Conservation (phyloP, 2,888 invertebrate species). For the Acleris laterana region DNA sequence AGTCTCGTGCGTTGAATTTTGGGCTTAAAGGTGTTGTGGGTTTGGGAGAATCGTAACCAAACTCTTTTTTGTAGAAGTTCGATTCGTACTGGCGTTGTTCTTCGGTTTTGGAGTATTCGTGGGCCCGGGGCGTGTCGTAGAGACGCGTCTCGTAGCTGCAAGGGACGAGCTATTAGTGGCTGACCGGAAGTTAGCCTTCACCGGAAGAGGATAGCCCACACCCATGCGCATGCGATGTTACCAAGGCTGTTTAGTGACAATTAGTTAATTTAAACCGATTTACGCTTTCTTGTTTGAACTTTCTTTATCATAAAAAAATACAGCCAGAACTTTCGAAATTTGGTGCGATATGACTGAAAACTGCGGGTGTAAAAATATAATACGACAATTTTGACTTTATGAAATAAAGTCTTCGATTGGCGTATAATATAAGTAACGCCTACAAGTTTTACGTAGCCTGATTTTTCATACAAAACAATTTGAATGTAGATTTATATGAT, state of each 20-base stretch:
- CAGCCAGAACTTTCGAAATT: neutral
- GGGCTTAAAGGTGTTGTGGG: conserved; percentile 68
- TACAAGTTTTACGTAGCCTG: conserved; percentile 2
- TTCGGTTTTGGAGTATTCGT: conserved; percentile 66
- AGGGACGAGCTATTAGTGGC: conserved; percentile 49
- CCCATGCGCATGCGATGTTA: conserved; percentile 23
- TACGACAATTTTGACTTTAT: conserved; percentile 9
- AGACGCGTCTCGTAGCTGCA: conserved; percentile 83
- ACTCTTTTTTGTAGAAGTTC: conserved; percentile 63
- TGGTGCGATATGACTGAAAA: neutral
- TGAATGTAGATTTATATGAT: too few species aligned
- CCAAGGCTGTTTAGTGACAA: conserved; percentile 29
- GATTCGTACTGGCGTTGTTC: conserved; percentile 59
- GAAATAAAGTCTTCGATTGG: neutral
- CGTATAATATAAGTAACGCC: too few species aligned
- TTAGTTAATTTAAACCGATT: neutral
- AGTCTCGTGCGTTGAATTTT: conserved; percentile 79
- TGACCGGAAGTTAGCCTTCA: conserved; percentile 51
- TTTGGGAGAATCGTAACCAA: conserved; percentile 69
- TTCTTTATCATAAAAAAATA: too few species aligned
- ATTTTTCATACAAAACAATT: neutral
- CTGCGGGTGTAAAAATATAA: too few species aligned
- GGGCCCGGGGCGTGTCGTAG: conserved; percentile 79
- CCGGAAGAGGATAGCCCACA: conserved; percentile 32
- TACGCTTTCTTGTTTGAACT: neutral